Evolutionary conservation across 1,140 invertebrate genomes (phyloP), one percentile per base, ranked within the genome.

Genomic region (Leptonema lineaticorne): DNA sequence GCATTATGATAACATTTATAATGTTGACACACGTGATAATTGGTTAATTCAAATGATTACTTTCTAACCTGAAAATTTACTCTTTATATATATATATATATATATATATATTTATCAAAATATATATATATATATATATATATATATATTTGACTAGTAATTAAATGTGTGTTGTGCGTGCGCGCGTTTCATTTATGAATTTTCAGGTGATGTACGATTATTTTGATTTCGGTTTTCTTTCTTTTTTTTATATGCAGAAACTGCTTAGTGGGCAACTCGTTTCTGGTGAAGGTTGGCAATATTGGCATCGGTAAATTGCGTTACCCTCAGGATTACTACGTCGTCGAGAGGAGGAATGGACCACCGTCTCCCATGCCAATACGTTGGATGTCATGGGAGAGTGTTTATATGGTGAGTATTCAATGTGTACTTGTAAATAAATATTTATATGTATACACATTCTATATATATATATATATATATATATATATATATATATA

Each of bases 311-410:
- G 87, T 76, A 83, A 87, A 59, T 85, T 82, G 75, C 79, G 88
- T 37, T 92, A 92, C 78, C 82, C 84, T 60, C 83, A 84, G 7
- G 90, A 92, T 77, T 92, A 92, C 77, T 89, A 85, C 78, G 85
- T 86, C 72, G 82, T 90, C 59, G 89, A 91, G 72, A 88, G 86
- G 64, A 74, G 73, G 53, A 76, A 75, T 48, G 75, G 77, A 22
- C 76, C 77, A 70, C 75, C 75, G 67, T 85, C 84, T 57, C 84
- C 86, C 56, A 85, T 89, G 71, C 90, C 90, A 28, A 89, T 92
- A 65, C 83, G 91, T 74, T 92, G 90, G 90, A 85, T 91, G 82
- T 87, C 90, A 18, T 93, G 92, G 92, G 92, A 94, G 79, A 91
- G 90, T 76, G 87, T 93, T 71, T 77, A 93, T 30, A 74, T 93